phyloP scores from a whole-genome alignment of 2,888 invertebrate species.

The Globia sparganii region DNA sequence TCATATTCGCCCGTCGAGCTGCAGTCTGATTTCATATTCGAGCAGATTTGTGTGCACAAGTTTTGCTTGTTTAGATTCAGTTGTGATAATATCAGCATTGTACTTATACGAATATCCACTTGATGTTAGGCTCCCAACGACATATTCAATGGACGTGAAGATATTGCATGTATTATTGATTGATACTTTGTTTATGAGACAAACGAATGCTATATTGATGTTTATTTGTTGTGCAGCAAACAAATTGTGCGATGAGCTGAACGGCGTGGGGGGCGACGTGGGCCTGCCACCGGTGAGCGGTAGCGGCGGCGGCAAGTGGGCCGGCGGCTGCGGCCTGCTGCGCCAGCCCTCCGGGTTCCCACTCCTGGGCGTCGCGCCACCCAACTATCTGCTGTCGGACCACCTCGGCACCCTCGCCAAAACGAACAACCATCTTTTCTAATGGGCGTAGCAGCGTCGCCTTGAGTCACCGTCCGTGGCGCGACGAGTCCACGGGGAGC shows the following conservation, averaged over 20 bases:
- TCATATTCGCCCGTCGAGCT: slow-evolving; percentile 85
- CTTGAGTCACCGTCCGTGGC: slow-evolving; percentile 67
- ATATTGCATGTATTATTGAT: slow-evolving; percentile 39
- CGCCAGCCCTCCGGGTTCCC: slow-evolving; percentile 91
- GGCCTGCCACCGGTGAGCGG: slow-evolving; percentile 81
- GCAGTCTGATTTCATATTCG: slow-evolving; percentile 87
- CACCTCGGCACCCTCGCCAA: slow-evolving; percentile 91
- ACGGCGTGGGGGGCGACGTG: slow-evolving; percentile 83
- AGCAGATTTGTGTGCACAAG: slow-evolving; percentile 84
- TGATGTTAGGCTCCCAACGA: slow-evolving; percentile 19
- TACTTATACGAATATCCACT: slow-evolving; percentile 54
- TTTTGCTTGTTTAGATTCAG: slow-evolving; percentile 74
- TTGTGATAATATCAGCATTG: slow-evolving; percentile 53
- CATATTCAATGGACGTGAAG: slow-evolving; percentile 54
- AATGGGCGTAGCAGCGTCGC: slow-evolving; percentile 83
- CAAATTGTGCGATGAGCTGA: slow-evolving; percentile 87
- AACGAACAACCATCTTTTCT: slow-evolving; percentile 92
- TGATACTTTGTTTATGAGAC: slow-evolving; percentile 39
- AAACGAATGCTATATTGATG: slow-evolving; percentile 37
- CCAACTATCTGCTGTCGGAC: slow-evolving; percentile 91
- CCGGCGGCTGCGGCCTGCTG: slow-evolving; percentile 92
- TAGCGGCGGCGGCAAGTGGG: slow-evolving; percentile 89
- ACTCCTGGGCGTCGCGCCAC: slow-evolving; percentile 90
- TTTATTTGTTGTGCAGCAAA: slow-evolving; percentile 79
- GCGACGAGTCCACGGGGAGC: slow-evolving; percentile 62